These are phyloP conservation scores for Sitophilus oryzae DNA, from an alignment of 1,140 invertebrate species.

Conservation along the genomic window DNA sequence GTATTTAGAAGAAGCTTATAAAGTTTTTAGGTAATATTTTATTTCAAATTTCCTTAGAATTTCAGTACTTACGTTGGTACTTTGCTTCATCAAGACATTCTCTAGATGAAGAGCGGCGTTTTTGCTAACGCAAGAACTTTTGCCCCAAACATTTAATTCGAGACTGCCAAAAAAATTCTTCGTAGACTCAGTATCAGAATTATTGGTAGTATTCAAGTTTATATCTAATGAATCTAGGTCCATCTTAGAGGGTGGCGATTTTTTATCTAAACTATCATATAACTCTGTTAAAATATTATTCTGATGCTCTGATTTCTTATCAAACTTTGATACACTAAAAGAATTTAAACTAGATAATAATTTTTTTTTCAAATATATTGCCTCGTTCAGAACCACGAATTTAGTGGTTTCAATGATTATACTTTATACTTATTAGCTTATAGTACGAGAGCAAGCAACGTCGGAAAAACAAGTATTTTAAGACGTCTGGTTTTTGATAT, in stretches of 20 bases:
- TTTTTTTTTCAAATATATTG: neutral
- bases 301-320: constrained; percentile 21
- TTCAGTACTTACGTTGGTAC: neutral
- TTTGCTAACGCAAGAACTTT: constrained; percentile 22
- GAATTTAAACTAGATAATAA: neutral
- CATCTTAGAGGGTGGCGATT: constrained; percentile 30
- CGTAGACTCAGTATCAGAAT: constrained; percentile 17
- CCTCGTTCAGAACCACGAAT: too few relatives aligned
- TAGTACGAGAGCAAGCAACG: too few relatives aligned
- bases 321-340: constrained; percentile 14
- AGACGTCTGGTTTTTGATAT: too few relatives aligned
- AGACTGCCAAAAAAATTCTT: constrained; percentile 35
- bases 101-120: constrained; percentile 28
- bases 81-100: constrained; percentile 24
- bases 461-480: too few relatives aligned
- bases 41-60: too few relatives aligned
- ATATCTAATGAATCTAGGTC: constrained; percentile 37
- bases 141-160: constrained; percentile 30
- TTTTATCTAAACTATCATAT: constrained; percentile 41
- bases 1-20: too few relatives aligned
- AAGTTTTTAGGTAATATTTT: too few relatives aligned
- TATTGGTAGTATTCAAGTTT: constrained; percentile 29
- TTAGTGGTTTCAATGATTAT: too few relatives aligned
- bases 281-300: constrained; percentile 36
- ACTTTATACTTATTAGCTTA: too few relatives aligned